Conservation (phyloP, 2,113 vertebrate genomes). For the Panthera uncia region DNA sequence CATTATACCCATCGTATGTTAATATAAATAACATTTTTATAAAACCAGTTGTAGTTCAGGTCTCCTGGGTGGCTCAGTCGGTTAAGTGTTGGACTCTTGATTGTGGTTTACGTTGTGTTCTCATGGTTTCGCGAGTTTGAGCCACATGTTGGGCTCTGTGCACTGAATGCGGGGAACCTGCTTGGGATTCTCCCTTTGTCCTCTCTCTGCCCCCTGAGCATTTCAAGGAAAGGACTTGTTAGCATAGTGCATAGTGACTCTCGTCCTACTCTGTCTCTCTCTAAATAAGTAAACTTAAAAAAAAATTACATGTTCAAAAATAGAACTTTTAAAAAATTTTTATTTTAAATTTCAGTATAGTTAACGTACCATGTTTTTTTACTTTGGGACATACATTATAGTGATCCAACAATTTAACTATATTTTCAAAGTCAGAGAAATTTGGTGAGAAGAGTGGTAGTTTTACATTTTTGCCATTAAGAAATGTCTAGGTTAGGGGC, state of each 20-base stretch:
- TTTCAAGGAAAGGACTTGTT: too few relatives aligned
- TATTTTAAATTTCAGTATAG: not conserved
- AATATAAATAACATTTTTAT: constrained; percentile 19
- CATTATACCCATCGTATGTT: not conserved
- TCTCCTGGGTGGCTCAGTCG: too few relatives aligned
- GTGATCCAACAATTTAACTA: not conserved
- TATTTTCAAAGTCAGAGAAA: not conserved
- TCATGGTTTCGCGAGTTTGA: too few relatives aligned
- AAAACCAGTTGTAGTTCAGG: not conserved
- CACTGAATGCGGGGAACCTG: too few relatives aligned
- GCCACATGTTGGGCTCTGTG: too few relatives aligned
- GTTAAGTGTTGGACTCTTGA: too few relatives aligned
- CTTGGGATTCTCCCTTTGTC: too few relatives aligned
- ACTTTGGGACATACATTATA: not conserved
- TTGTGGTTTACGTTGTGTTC: too few relatives aligned
- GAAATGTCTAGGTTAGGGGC: too few relatives aligned
- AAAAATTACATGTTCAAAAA: not conserved
- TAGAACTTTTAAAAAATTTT: not conserved
- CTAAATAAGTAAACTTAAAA: not conserved
- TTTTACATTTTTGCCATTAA: not conserved
- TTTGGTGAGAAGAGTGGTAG: not conserved
- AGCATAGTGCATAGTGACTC: too few relatives aligned
- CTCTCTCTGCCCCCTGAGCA: too few relatives aligned
- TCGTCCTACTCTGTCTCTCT: too few relatives aligned
- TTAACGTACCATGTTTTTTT: not conserved